Evolutionary conservation across 2,797 vertebrate species (phyloP).

Genomic region (Alosa sapidissima): DNA sequence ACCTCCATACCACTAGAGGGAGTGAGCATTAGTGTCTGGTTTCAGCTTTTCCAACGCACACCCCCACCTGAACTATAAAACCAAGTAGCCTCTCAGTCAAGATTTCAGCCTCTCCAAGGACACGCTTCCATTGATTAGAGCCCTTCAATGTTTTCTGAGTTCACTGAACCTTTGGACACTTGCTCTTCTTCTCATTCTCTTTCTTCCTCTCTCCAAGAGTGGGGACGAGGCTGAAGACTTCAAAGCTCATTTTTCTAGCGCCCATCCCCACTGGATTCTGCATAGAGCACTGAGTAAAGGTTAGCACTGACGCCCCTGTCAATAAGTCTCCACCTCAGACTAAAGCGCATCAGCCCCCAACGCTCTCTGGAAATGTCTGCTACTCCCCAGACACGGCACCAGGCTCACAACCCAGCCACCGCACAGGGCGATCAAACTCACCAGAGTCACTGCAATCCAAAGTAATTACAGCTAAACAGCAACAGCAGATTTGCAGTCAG

Average conservation of each 20-base stretch:
- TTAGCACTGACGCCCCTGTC: constrained; percentile 54
- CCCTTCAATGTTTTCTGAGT: constrained; percentile 41
- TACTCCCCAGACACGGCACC: constrained; percentile 29
- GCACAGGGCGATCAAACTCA: background rate
- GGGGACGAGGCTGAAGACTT: constrained; percentile 39
- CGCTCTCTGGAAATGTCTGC: constrained; percentile 40
- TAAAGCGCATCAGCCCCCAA: constrained; percentile 31
- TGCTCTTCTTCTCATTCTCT: constrained; percentile 9
- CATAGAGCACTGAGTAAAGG: constrained; percentile 55
- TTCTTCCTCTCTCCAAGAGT: constrained; percentile 33
- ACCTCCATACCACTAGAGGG: background rate
- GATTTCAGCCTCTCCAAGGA: constrained; percentile 47
- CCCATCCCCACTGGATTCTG: constrained; percentile 39
- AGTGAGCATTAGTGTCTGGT: background rate
- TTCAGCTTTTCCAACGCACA: background rate
- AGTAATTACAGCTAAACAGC: background rate
- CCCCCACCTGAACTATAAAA: constrained; percentile 18
- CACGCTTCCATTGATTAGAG: constrained; percentile 42
- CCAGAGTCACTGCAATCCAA: background rate
- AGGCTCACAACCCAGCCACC: background rate
- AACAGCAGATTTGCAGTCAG: background rate
- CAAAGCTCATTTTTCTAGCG: constrained; percentile 55
- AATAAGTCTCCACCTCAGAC: constrained; percentile 52
- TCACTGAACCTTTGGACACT: constrained; percentile 37
- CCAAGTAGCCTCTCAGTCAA: constrained; percentile 33